Base-by-base conservation (phyloP, 2,113 vertebrate species). In the Hydrolagus affinis region DNA sequence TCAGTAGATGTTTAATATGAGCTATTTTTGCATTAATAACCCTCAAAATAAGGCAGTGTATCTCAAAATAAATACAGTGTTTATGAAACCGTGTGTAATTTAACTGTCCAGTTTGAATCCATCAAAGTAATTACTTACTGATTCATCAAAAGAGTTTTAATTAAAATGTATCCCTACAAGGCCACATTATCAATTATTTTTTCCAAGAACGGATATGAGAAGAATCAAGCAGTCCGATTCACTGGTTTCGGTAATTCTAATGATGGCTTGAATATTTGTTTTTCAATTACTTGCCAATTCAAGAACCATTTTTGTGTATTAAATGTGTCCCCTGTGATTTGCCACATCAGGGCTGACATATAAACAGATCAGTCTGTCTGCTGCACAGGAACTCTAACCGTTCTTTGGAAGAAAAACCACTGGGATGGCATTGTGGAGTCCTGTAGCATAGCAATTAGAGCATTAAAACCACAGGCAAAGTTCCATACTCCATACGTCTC, bases 91-190 rank as follows among this genome's bases (percentile, higher is more conserved):
- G 11, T 78, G n/a, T 15, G 23, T 77, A 59, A 57, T 78, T 62
- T 7, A 78, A 17, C 25, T 30, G 23, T 8, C 17, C 60, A 32
- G 78, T 68, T 66, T n/a, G 28, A 66, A 83, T 83, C 78, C 17
- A 59, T 83, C 15, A 66, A 64, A 32, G 78, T 68, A 83, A 83
- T 83, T 83, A 28, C 78, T 83, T 83, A 83, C 66, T 83, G 78
- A 83, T 62, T 68, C 62, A 66, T 83, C 77, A 83, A 32, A 62
- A 19, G 9, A 83, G 19, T 25, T 66, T 68, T 83, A 83, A 83
- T 83, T 83, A 83, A 83, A 83, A 68, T 83, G 62, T 83, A 83
- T 83, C 66, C 44, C 66, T 68, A 60, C 62, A 32, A 19, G 25
- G 78, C 66, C 23, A 68, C 15, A 83, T 83, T 83, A 32, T 68